These are phyloP conservation scores for Sinosuthora webbiana DNA, from an alignment of 2,113 vertebrate genomes.

Conservation along the genomic window DNA sequence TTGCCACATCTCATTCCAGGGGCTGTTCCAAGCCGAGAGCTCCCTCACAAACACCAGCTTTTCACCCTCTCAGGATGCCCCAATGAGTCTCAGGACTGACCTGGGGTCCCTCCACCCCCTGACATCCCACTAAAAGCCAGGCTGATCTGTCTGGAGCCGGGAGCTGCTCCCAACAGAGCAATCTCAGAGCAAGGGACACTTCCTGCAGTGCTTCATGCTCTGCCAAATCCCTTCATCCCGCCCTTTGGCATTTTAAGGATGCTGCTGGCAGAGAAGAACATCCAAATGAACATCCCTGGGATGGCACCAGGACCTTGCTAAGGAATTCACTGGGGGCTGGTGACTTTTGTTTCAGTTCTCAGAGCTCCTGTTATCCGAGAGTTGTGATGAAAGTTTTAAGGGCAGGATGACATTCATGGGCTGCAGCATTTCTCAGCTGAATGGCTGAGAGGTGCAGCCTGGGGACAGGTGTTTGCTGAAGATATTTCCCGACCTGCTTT, in stretches of 20 bases:
- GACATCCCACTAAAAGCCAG: rapidly evolving
- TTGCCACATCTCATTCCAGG: background rate
- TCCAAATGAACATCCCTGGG: background rate
- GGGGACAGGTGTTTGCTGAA: background rate
- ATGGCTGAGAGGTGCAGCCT: background rate
- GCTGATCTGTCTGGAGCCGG: background rate
- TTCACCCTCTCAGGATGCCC: background rate
- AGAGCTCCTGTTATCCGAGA: background rate
- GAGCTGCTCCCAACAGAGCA: background rate
- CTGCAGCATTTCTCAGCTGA: background rate
- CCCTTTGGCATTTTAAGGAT: background rate
- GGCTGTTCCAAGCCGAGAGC: background rate
- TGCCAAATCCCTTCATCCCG: background rate
- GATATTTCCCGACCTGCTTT: background rate
- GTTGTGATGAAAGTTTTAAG: background rate
- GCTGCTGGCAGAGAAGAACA: background rate
- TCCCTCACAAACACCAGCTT: background rate
- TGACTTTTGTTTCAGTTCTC: background rate
- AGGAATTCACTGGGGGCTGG: background rate
- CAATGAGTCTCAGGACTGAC: rapidly evolving
- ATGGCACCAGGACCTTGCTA: background rate
- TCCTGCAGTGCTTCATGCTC: background rate
- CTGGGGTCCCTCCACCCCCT: background rate
- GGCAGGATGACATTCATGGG: background rate
- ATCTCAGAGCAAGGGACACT: background rate